Percentiles rank a stretch among this genome's conserved stretches.
Evolutionary conservation across 1,140 invertebrate species (phyloP).

Genomic region (Drosophila nannoptera): DNA sequence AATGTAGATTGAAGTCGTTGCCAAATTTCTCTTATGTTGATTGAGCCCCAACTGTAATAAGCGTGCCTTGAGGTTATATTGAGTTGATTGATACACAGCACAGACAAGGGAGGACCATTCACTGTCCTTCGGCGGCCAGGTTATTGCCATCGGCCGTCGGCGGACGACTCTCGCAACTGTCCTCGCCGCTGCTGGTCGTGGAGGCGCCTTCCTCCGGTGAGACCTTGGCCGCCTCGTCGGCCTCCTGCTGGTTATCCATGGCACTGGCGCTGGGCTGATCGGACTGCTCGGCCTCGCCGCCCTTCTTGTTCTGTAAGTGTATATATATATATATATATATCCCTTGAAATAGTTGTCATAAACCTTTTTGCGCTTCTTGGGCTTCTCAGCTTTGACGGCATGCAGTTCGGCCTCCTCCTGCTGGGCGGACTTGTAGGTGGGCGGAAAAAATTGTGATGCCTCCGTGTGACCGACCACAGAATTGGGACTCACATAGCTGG

Average conservation of each 20-base stretch:
- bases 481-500: slow-evolving; percentile 82
- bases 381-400: slow-evolving; percentile 64
- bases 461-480: slow-evolving; percentile 81
- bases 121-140: slow-evolving; percentile 15
- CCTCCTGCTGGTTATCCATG: slow-evolving; percentile 47
- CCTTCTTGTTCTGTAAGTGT: slow-evolving; percentile 57
- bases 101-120: too few species aligned
- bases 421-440: slow-evolving; percentile 80
- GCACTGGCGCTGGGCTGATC: slow-evolving; percentile 27
- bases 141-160: slow-evolving; percentile 64
- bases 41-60: too few species aligned
- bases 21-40: too few species aligned
- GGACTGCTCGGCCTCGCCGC: slow-evolving; percentile 42
- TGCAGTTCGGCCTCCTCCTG: slow-evolving; percentile 66
- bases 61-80: too few species aligned
- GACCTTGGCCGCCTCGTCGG: slow-evolving; percentile 60
- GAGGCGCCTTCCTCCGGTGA: slow-evolving; percentile 64
- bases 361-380: slow-evolving; percentile 68
- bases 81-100: too few species aligned
- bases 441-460: slow-evolving; percentile 82
- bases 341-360: too few species aligned
- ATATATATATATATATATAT: not conserved
- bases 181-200: slow-evolving; percentile 69
- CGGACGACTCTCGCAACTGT: slow-evolving; percentile 69
- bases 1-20: not conserved